phyloP scores from a whole-genome alignment of 2,797 vertebrate species.

The Caiman crocodilus region DNA sequence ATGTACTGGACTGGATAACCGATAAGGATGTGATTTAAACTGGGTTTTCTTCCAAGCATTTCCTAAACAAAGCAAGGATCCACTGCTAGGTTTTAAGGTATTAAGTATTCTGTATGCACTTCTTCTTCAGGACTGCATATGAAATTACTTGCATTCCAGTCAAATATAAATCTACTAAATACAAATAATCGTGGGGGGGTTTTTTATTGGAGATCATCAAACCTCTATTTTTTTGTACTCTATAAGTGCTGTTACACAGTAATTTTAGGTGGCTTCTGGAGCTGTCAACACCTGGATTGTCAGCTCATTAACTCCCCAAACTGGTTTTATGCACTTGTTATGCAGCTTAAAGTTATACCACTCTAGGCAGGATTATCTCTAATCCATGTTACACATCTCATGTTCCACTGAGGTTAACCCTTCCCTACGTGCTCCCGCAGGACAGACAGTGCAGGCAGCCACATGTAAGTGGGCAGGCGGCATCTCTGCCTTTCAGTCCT shows the following conservation, averaged over 20 bases:
- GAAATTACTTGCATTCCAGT: neutral
- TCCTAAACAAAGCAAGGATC: neutral
- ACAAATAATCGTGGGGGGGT: fast-evolving
- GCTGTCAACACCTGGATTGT: too few relatives aligned
- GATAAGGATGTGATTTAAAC: neutral
- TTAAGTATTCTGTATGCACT: neutral
- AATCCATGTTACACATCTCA: too few relatives aligned
- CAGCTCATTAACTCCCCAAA: too few relatives aligned
- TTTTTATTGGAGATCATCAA: neutral
- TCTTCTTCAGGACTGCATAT: neutral
- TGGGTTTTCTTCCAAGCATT: neutral
- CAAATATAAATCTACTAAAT: neutral
- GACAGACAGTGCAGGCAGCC: too few relatives aligned
- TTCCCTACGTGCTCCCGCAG: too few relatives aligned
- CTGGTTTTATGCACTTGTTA: too few relatives aligned
- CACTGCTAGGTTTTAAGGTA: neutral
- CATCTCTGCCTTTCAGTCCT: too few relatives aligned
- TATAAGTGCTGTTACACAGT: neutral
- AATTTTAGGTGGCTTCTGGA: too few relatives aligned
- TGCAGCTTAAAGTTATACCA: too few relatives aligned
- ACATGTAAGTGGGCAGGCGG: too few relatives aligned
- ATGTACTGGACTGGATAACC: neutral
- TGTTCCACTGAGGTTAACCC: too few relatives aligned
- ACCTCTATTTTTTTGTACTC: neutral
- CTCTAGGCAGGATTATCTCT: too few relatives aligned